These are phyloP conservation scores for Brachionus rubens DNA, from an alignment of 1,140 invertebrate genomes.

Conservation along the genomic window DNA sequence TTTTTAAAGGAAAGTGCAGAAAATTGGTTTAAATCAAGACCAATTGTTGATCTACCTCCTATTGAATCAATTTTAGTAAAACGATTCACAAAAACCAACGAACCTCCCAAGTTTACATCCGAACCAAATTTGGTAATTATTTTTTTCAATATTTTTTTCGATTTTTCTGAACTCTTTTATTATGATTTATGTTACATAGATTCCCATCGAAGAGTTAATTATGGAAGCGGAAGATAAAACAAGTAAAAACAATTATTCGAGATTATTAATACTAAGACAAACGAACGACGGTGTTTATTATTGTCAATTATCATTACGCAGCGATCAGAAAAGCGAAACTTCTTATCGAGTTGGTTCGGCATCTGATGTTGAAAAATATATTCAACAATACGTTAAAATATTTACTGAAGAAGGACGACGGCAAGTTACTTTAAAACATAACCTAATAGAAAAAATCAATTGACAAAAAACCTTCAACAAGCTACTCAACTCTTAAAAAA, in stretches of 20 bases:
- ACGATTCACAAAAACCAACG: slow-evolving; percentile 64
- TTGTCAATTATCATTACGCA: slow-evolving; percentile 6
- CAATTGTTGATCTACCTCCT: not conserved
- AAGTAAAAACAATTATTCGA: slow-evolving; percentile 72
- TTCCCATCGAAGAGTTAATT: slow-evolving; percentile 72
- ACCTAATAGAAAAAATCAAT: slow-evolving; percentile 24
- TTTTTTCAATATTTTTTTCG: not conserved
- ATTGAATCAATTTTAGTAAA: slow-evolving; percentile 51
- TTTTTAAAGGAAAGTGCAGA: not conserved
- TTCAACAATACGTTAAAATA: slow-evolving; percentile 87
- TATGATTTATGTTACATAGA: not conserved
- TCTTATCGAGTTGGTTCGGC: slow-evolving; percentile 6
- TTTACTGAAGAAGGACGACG: slow-evolving; percentile 82
- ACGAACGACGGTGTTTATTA: slow-evolving; percentile 31
- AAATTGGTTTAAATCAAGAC: not conserved
- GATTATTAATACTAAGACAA: slow-evolving; percentile 51
- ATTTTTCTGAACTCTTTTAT: not conserved
- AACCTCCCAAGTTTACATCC: slow-evolving; percentile 67
- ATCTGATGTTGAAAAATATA: slow-evolving; percentile 64
- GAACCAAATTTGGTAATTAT: slow-evolving; percentile 69
- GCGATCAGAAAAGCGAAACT: slow-evolving; percentile 11
- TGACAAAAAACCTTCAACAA: not conserved
- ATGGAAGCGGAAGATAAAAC: slow-evolving; percentile 70
- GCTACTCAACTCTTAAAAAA: not conserved
- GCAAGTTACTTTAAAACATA: slow-evolving; percentile 47